Conservation (phyloP, 1,140 invertebrate species). For the Wiebesia pumilae region DNA sequence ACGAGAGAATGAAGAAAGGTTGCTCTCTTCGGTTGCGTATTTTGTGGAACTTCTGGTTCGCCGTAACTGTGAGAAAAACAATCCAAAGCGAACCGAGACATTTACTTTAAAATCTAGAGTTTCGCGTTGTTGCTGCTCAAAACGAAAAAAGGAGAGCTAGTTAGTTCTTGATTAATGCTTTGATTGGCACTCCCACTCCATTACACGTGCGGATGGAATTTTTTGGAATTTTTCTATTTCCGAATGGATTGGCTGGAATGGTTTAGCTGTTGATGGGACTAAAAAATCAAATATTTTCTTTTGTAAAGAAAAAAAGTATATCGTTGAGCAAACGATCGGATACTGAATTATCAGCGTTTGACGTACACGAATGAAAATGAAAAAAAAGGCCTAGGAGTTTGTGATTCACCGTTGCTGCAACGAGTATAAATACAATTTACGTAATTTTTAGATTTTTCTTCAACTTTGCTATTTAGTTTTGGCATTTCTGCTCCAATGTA, state of each 20-base stretch:
- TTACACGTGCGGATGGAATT: neutral
- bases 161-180: too few species aligned
- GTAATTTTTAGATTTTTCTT: neutral
- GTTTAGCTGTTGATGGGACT: too few species aligned
- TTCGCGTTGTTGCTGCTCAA: neutral
- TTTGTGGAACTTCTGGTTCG: neutral
- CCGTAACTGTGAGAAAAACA: neutral
- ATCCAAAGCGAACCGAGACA: neutral
- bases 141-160: neutral
- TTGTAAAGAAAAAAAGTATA: too few species aligned
- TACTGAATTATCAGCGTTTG: too few species aligned
- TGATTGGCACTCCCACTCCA: too few species aligned
- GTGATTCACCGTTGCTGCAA: neutral
- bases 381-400: too few species aligned
- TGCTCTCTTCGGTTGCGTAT: neutral
- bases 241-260: too few species aligned
- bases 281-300: too few species aligned
- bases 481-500: neutral
- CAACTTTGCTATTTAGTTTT: neutral
- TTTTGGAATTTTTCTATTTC: conserved; percentile 10
- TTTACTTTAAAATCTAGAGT: neutral
- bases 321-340: too few species aligned
- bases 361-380: too few species aligned
- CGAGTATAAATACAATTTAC: neutral
- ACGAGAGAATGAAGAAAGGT: neutral